These are phyloP conservation scores for Tortricodes alternella DNA, from an alignment of 2,888 invertebrate species.

Conservation along the genomic window DNA sequence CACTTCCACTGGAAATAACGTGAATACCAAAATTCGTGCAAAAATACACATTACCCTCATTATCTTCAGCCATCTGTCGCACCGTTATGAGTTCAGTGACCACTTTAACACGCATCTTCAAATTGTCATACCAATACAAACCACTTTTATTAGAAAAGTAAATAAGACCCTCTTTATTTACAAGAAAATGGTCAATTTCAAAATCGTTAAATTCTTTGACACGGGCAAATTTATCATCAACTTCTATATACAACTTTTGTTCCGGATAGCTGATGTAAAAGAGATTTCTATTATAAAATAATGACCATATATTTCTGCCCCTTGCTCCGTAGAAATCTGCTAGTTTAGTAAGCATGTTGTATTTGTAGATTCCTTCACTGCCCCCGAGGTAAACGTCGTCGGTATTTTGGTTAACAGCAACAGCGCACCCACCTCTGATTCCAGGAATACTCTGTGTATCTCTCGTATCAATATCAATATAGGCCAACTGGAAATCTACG, in stretches of 20 bases:
- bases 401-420: slow-evolving; percentile 54
- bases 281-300: slow-evolving; percentile 55
- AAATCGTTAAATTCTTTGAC: slow-evolving; percentile 59
- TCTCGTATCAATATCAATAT: slow-evolving; percentile 48
- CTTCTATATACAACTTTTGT: slow-evolving; percentile 56
- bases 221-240: slow-evolving; percentile 53
- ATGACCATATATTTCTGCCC: slow-evolving; percentile 58
- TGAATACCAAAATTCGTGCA: slow-evolving; percentile 58
- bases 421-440: slow-evolving; percentile 58
- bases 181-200: slow-evolving; percentile 60
- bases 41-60: slow-evolving; percentile 53
- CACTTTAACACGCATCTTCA: slow-evolving; percentile 34
- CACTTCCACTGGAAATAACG: slow-evolving; percentile 33
- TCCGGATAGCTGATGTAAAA: slow-evolving; percentile 67
- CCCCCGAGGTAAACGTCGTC: slow-evolving; percentile 65
- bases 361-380: slow-evolving; percentile 64
- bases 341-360: slow-evolving; percentile 55
- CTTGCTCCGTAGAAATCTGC: slow-evolving; percentile 59
- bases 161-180: slow-evolving; percentile 45
- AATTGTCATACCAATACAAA: slow-evolving; percentile 52
- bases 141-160: slow-evolving; percentile 62
- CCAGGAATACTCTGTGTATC: slow-evolving; percentile 55
- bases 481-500: slow-evolving; percentile 59
- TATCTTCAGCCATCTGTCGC: slow-evolving; percentile 62
- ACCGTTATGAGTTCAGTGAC: slow-evolving; percentile 54